Evolutionary conservation across 1,140 invertebrate species (phyloP).

Genomic region (Drosophila equinoxialis): DNA sequence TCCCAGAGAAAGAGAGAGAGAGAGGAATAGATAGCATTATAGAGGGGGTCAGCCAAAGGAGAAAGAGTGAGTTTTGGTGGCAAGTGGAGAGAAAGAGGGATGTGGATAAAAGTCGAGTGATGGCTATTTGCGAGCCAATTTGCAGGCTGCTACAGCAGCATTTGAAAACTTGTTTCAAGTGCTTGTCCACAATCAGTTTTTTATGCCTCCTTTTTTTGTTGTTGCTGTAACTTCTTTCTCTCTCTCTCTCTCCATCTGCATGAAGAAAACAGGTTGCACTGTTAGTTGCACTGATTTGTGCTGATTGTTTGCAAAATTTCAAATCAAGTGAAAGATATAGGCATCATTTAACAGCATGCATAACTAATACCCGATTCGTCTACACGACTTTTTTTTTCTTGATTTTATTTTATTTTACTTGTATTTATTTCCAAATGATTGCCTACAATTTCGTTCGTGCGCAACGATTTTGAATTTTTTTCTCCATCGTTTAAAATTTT

Average conservation of each 20-base stretch:
- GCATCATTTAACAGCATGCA: constrained; percentile 52
- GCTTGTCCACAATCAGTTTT: constrained; percentile 32
- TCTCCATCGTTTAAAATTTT: constrained; percentile 29
- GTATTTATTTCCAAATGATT: constrained; percentile 72
- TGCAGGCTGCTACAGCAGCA: constrained; percentile 52
- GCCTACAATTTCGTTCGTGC: constrained; percentile 76
- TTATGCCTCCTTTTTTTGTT: not conserved
- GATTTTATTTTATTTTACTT: constrained; percentile 10
- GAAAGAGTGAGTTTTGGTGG: not conserved
- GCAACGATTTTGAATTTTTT: constrained; percentile 64
- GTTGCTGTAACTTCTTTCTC: not conserved
- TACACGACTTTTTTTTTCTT: constrained; percentile 26
- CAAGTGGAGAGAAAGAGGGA: not conserved
- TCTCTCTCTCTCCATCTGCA: not conserved
- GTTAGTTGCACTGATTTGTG: constrained; percentile 76
- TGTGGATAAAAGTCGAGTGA: not conserved
- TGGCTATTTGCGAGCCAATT: constrained; percentile 62
- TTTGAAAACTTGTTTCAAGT: constrained; percentile 60
- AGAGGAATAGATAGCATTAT: too few relatives aligned
- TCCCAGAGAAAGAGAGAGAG: constrained; percentile 5
- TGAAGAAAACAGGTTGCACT: constrained; percentile 71
- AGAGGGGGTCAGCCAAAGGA: not conserved
- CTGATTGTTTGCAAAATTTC: constrained; percentile 53
- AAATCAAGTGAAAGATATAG: constrained; percentile 51
- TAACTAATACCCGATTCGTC: constrained; percentile 51